phyloP scores from a whole-genome alignment of 2,113 vertebrate genomes.

The Himantopus leucocephalus region DNA sequence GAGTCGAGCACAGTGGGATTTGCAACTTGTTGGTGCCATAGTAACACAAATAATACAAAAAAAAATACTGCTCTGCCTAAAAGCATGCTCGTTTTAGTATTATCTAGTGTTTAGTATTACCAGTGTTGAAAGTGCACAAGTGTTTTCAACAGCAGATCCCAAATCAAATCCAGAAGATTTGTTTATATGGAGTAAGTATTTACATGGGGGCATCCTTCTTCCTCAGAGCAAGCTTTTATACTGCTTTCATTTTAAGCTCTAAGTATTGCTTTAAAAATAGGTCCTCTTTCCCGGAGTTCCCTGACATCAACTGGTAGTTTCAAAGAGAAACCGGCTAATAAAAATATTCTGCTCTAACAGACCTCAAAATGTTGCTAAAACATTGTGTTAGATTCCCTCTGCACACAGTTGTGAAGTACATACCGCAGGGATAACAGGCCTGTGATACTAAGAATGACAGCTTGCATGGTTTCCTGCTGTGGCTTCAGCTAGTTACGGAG shows the following conservation, averaged over 20 bases:
- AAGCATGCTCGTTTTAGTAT: neutral
- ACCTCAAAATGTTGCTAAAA: neutral
- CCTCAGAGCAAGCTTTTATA: neutral
- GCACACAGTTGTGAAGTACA: accelerated
- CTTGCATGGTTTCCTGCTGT: neutral
- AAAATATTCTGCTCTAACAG: neutral
- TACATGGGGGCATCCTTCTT: neutral
- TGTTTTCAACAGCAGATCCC: neutral
- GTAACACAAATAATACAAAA: conserved; percentile 4
- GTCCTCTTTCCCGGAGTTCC: neutral
- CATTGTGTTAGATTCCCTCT: neutral
- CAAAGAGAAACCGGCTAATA: neutral
- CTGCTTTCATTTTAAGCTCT: neutral
- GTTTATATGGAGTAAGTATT: neutral
- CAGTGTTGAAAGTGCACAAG: neutral
- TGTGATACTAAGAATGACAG: neutral
- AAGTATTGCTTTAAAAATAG: neutral
- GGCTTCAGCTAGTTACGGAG: neutral
- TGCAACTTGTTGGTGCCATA: neutral
- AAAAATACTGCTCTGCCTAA: neutral
- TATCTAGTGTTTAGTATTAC: neutral
- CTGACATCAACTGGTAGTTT: neutral
- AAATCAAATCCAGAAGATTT: neutral
- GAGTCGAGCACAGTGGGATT: neutral
- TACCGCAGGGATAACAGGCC: neutral